A percentile compares a stretch with the other conserved stretches of the same genome.
phyloP scores from a whole-genome alignment of 2,888 invertebrate species.

The Synanthedon andrenaeformis region DNA sequence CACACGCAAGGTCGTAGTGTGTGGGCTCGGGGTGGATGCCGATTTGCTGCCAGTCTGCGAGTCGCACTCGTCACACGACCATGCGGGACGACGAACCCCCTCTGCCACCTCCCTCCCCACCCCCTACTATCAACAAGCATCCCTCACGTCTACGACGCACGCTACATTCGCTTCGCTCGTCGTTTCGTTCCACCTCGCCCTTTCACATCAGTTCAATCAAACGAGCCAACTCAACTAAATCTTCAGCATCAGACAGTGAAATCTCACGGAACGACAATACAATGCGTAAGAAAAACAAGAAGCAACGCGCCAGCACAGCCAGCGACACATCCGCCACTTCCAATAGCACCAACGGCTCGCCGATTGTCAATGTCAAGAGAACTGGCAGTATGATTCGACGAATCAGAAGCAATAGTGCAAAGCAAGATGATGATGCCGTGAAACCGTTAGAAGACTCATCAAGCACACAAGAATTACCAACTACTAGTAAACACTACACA shows the following conservation, averaged over 20 bases:
- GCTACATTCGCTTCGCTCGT: conserved; percentile 58
- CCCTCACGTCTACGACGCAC: conserved; percentile 61
- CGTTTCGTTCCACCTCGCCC: conserved; percentile 65
- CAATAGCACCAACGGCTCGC: conserved; percentile 49
- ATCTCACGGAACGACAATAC: conserved; percentile 60
- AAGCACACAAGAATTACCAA: conserved; percentile 7
- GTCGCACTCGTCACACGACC: conserved; percentile 34
- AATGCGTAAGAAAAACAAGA: conserved; percentile 66
- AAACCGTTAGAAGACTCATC: conserved; percentile 14
- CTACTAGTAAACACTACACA: conserved; percentile 25
- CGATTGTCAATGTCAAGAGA: conserved; percentile 48
- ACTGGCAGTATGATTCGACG: conserved; percentile 45
- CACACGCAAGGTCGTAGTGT: conserved; percentile 1
- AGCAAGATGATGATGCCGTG: conserved; percentile 28
- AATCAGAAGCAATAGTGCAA: conserved; percentile 54
- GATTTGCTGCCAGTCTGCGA: conserved; percentile 30
- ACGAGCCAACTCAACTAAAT: conserved; percentile 53
- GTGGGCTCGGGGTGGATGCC: conserved; percentile 6
- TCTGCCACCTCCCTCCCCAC: conserved; percentile 23
- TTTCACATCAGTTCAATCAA: conserved; percentile 63
- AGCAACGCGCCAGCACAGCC: conserved; percentile 44
- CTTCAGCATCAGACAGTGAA: conserved; percentile 62
- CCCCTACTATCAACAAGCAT: conserved; percentile 25
- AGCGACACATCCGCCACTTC: conserved; percentile 19
- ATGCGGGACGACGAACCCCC: conserved; percentile 48